Conservation (phyloP, 53 echinoderm and acorn worm genomes). For the Henricia sp. region DNA sequence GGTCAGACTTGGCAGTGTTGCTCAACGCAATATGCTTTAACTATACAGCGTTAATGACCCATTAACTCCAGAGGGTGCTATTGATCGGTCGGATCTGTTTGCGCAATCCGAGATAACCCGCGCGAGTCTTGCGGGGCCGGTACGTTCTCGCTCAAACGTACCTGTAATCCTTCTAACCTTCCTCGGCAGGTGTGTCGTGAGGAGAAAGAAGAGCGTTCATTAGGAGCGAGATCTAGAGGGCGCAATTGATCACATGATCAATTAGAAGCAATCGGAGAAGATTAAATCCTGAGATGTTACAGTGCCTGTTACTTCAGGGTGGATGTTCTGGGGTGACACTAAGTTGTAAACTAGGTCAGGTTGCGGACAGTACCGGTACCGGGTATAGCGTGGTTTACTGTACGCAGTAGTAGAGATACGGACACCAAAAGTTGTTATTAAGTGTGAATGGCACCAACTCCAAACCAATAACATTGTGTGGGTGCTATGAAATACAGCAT, state of each 20-base stretch:
- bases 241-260: slow-evolving; percentile 19
- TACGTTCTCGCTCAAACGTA: neutral
- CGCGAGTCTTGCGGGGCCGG: neutral
- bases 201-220: neutral
- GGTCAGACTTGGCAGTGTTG: slow-evolving; percentile 16
- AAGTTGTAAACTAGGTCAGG: no score
- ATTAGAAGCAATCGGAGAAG: slow-evolving; percentile 7
- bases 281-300: neutral
- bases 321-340: no score
- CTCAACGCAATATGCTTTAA: neutral
- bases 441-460: no score
- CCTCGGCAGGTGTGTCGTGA: neutral
- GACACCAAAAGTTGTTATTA: no score
- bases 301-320: neutral
- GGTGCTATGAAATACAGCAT: no score
- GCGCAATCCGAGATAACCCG: neutral
- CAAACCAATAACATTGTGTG: no score
- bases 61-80: slow-evolving; percentile 40
- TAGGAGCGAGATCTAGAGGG: slow-evolving; percentile 23
- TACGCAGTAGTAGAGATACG: no score
- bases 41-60: slow-evolving; percentile 30
- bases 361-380: no score
- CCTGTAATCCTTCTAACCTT: slow-evolving; percentile 17
- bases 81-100: slow-evolving; percentile 6
- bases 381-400: no score